These are phyloP conservation scores for Psittacula derbiana DNA, from an alignment of 2,797 vertebrate genomes.

Conservation along the genomic window DNA sequence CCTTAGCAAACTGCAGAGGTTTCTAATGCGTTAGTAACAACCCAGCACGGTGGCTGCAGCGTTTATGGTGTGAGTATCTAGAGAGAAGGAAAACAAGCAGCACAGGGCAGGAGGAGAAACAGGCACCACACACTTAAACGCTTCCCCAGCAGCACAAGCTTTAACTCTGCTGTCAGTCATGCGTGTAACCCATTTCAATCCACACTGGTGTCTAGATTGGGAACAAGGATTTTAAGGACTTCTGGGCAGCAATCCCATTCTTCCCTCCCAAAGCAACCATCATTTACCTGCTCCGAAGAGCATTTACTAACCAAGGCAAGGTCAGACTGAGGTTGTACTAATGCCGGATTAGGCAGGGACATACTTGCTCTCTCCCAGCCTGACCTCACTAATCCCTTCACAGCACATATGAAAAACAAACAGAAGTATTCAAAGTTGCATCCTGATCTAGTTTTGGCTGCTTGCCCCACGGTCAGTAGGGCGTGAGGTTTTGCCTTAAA, in stretches of 20 bases:
- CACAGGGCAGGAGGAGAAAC: background rate
- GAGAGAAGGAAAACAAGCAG: background rate
- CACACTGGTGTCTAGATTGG: rapidly evolving
- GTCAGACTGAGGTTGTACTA: background rate
- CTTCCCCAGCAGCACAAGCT: background rate
- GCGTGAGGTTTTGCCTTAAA: background rate
- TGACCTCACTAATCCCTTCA: background rate
- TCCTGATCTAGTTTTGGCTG: background rate
- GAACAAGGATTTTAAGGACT: background rate
- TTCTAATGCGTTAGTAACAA: background rate
- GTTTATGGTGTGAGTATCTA: background rate
- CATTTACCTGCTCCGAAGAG: background rate
- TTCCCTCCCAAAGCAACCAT: rapidly evolving
- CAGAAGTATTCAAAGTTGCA: background rate
- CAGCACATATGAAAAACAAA: background rate
- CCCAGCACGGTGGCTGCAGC: rapidly evolving
- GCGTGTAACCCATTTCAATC: rapidly evolving
- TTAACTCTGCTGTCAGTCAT: background rate
- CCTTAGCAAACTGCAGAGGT: background rate
- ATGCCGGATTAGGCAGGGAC: background rate
- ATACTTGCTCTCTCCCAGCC: background rate
- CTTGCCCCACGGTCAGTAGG: background rate
- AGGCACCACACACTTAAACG: background rate
- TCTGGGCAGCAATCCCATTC: background rate
- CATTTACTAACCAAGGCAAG: background rate